Base-by-base conservation (phyloP, 2,888 invertebrate genomes). In the Drosophila acutilabella region DNA sequence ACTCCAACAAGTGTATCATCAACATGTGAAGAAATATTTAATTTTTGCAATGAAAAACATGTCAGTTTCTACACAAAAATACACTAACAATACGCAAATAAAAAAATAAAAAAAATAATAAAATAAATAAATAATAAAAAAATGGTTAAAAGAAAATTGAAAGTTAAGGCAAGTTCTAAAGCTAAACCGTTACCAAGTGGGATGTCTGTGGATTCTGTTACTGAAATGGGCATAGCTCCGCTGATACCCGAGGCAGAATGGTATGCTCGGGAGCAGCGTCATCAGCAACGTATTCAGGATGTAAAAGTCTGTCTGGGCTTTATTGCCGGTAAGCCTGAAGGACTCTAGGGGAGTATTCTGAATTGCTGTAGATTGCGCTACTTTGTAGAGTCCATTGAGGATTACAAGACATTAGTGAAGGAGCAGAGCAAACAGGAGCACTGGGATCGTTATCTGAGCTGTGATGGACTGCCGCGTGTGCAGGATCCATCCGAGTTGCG, bases 371-470 rank as follows among this genome's bases (percentile, higher is more conserved):
- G 3, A 26, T 0, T 11, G n/a, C 13, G 2, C 20, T 1, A 6
- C 4, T 14, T n/a, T 16, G 0, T 44, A 89, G 89, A 81, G 23
- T 78, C 82, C 4, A 48, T 54, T 2, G 20, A 54, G 5, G 81
- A 65, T 13, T 72, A 75, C 48, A 14, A 64, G 2, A 11, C 26
- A 4, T 42, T 83, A n/a, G 3, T 40, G 50, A 16, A 20, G 10
- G n/a, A 65, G n/a, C 74, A 84, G 40, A 23, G 67, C 1, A 5
- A 30, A 2, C 5, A 18, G 0, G 60, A 74, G 0, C 16, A 59
- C 0, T 91, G 91, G 92, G n/a, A 66, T 11, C 74, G 68, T 2
- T 91, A 87, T 68, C 2, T 90, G 4, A 54, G 44, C 10, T 91
- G 91, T 47, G 86, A 88, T 52, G 80, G 80, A 0, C 33, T 90